phyloP scores from a whole-genome alignment of 2,888 invertebrate species.

The Panopea generosa region DNA sequence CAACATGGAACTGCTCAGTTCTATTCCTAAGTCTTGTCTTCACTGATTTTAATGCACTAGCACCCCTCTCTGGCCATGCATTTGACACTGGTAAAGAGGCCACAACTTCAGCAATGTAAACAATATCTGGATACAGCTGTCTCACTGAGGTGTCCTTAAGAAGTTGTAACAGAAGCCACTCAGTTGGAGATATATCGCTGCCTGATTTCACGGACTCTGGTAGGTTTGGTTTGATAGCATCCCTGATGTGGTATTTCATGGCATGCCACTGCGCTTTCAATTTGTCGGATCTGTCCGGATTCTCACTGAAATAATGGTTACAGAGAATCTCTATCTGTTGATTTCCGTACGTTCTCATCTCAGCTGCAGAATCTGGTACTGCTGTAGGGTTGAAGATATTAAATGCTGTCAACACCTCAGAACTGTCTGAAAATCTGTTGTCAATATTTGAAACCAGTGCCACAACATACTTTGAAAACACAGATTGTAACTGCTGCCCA shows the following conservation, averaged over 20 bases:
- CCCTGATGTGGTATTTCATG: too few relatives aligned
- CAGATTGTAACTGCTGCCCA: too few relatives aligned
- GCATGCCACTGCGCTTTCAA: too few relatives aligned
- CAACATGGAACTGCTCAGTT: conserved; percentile 24
- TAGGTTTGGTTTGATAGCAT: too few relatives aligned
- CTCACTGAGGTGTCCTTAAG: not conserved
- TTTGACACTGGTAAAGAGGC: conserved; percentile 52
- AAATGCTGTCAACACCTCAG: too few relatives aligned
- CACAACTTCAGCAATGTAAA: conserved; percentile 36
- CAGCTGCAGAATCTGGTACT: conserved; percentile 25
- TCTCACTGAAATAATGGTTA: too few relatives aligned
- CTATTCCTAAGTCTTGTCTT: conserved; percentile 43
- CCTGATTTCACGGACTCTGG: conserved; percentile 8
- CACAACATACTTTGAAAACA: too few relatives aligned
- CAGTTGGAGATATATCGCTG: conserved; percentile 7
- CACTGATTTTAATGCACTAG: conserved; percentile 51
- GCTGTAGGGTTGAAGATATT: too few relatives aligned
- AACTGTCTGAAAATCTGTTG: too few relatives aligned
- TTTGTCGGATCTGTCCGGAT: too few relatives aligned
- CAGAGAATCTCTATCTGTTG: too few relatives aligned
- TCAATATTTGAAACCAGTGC: too few relatives aligned
- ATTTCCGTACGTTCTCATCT: conserved; percentile 27
- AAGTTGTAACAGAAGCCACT: conserved; percentile 35
- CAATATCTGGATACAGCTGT: conserved; percentile 19
- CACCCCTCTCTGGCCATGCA: conserved; percentile 64